Percentiles rank a stretch among this genome's conserved stretches.
Evolutionary conservation across 2,888 invertebrate genomes (phyloP).

Genomic region (Galerucella calmariensis): DNA sequence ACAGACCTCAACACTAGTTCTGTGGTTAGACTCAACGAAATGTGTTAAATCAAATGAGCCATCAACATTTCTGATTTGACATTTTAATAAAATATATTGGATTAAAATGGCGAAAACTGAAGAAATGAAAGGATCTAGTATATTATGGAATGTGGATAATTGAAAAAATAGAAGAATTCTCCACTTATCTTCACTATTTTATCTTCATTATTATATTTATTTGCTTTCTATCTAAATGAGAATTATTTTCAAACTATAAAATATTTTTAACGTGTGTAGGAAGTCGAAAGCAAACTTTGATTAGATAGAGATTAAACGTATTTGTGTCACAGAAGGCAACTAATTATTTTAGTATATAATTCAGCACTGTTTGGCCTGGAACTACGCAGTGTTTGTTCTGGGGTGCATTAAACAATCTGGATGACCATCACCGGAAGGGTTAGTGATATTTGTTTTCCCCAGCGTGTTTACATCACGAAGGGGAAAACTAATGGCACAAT

Average conservation of each 20-base stretch:
- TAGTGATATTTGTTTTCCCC: conserved; percentile 50
- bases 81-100: no score
- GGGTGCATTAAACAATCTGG: conserved; percentile 51
- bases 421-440: conserved; percentile 52
- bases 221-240: not conserved
- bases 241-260: not conserved
- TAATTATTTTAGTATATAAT: conserved; percentile 27
- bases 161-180: no score
- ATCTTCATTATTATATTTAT: not conserved
- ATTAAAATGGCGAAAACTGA: no score
- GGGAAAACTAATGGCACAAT: conserved; percentile 48
- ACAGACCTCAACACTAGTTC: no score
- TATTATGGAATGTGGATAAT: no score
- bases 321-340: conserved; percentile 26
- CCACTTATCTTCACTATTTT: not conserved
- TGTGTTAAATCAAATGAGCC: no score
- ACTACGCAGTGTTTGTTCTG: conserved; percentile 46
- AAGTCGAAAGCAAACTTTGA: not conserved
- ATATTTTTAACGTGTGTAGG: not conserved
- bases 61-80: no score
- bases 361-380: conserved; percentile 5
- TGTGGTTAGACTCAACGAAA: no score
- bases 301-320: not conserved
- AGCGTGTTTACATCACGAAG: conserved; percentile 46
- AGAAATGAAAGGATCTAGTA: no score